Evolutionary conservation across 2,113 vertebrate genomes (phyloP).

Genomic region (Poicephalus gulielmi): DNA sequence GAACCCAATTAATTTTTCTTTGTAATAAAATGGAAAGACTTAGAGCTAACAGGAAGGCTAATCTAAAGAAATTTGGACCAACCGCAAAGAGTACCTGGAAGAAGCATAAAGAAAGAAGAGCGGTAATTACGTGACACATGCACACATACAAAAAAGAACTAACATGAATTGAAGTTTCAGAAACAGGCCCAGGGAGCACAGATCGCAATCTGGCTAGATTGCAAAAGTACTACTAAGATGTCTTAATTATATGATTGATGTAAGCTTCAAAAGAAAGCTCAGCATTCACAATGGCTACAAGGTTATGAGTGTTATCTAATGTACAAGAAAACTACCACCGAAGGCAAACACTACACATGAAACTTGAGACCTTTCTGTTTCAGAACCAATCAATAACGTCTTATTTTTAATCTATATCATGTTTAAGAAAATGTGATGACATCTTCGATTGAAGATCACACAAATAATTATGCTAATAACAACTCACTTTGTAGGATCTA

Average conservation of each 20-base stretch:
- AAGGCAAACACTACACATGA: conserved; percentile 44
- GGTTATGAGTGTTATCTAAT: conserved; percentile 61
- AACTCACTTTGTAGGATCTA: conserved; percentile 21
- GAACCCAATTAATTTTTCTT: conserved; percentile 68
- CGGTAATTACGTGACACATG: conserved; percentile 55
- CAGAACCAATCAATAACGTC: conserved; percentile 68
- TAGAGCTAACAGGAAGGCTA: conserved; percentile 43
- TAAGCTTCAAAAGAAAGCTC: conserved; percentile 69
- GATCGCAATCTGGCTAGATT: conserved; percentile 47
- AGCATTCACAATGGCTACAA: conserved; percentile 25
- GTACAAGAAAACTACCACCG: conserved; percentile 54
- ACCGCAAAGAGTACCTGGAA: conserved; percentile 51
- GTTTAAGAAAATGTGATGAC: conserved; percentile 73
- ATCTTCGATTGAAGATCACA: conserved; percentile 73
- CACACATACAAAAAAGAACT: conserved; percentile 44
- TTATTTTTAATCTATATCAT: conserved; percentile 70
- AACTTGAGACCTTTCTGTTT: conserved; percentile 52
- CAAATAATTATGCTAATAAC: conserved; percentile 67
- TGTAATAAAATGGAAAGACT: conserved; percentile 59
- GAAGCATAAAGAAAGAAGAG: conserved; percentile 45
- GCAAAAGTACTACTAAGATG: conserved; percentile 52
- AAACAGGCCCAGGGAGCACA: conserved; percentile 45
- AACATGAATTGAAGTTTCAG: conserved; percentile 54
- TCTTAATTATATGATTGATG: conserved; percentile 79
- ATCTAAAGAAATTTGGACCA: conserved; percentile 63